These are phyloP conservation scores for Anaspis maculata DNA, from an alignment of 2,888 invertebrate genomes.

Conservation along the genomic window DNA sequence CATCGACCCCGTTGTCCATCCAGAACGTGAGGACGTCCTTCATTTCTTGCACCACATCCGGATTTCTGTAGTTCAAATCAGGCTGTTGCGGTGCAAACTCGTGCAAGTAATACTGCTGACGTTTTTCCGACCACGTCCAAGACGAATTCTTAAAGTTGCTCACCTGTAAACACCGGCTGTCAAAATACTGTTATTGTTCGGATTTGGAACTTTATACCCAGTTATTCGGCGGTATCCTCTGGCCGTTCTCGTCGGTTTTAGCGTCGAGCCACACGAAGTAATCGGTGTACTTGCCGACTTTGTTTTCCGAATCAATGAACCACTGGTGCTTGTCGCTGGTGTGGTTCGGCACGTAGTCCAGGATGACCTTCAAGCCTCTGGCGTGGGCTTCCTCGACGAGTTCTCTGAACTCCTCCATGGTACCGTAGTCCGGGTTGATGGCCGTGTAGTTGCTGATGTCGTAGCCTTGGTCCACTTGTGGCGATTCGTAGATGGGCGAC, in stretches of 20 bases:
- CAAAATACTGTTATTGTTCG: not conserved
- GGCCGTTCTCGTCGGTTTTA: slow-evolving; percentile 38
- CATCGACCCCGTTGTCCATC: slow-evolving; percentile 77
- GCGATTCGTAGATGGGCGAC: slow-evolving; percentile 75
- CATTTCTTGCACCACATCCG: slow-evolving; percentile 57
- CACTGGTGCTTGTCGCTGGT: slow-evolving; percentile 72
- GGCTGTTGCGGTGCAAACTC: slow-evolving; percentile 68
- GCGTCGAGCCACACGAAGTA: slow-evolving; percentile 74
- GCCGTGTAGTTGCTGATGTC: slow-evolving; percentile 72
- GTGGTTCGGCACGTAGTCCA: slow-evolving; percentile 50
- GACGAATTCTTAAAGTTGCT: slow-evolving; percentile 31
- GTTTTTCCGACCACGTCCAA: slow-evolving; percentile 50
- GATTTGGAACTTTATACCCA: slow-evolving; percentile 49
- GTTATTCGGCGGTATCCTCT: slow-evolving; percentile 60
- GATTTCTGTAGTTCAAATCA: slow-evolving; percentile 72
- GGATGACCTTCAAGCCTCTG: slow-evolving; percentile 45
- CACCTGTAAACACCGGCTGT: slow-evolving; percentile 19
- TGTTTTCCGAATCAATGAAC: slow-evolving; percentile 63
- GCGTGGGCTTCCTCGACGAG: slow-evolving; percentile 50
- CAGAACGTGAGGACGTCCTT: slow-evolving; percentile 65
- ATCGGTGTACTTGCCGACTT: slow-evolving; percentile 55
- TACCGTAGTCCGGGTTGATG: slow-evolving; percentile 68
- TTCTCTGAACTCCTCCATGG: slow-evolving; percentile 58
- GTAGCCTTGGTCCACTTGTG: slow-evolving; percentile 82
- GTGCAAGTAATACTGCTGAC: slow-evolving; percentile 72